Evolutionary conservation across 2,888 invertebrate species (phyloP).

Genomic region (Drosophila nr. medialis): DNA sequence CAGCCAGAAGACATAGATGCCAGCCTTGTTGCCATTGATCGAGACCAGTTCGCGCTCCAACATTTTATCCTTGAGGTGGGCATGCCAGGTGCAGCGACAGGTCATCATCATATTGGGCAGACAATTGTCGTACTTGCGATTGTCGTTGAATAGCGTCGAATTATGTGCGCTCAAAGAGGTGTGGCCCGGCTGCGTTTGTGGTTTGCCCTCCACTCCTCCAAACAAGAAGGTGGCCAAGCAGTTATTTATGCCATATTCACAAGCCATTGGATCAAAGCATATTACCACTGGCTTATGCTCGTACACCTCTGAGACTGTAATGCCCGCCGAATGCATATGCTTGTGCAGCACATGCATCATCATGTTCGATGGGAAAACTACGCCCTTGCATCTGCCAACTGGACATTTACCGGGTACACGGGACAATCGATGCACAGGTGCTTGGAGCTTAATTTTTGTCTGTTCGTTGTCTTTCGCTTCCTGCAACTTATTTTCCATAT

Average conservation of each 20-base stretch:
- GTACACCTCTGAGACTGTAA: constrained; percentile 13
- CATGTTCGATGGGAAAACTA: constrained; percentile 51
- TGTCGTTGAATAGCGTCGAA: constrained; percentile 14
- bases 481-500: constrained; percentile 37
- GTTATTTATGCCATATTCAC: constrained; percentile 1
- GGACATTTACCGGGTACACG: constrained; percentile 44
- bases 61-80: constrained; percentile 44
- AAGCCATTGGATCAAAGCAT: constrained; percentile 33
- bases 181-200: constrained; percentile 20
- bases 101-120: constrained; percentile 49
- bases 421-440: constrained; percentile 13
- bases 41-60: constrained; percentile 30
- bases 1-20: constrained; percentile 61
- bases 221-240: constrained; percentile 45
- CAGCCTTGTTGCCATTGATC: constrained; percentile 13
- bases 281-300: constrained; percentile 29
- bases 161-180: constrained; percentile 34
- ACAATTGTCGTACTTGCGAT: constrained; percentile 33
- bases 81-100: constrained; percentile 52
- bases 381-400: constrained; percentile 32
- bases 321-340: constrained; percentile 1
- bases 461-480: constrained; percentile 16
- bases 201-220: constrained; percentile 29
- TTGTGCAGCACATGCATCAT: constrained; percentile 48
- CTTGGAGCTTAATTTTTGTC: background rate